Conservation (phyloP, 2,113 vertebrate species). For the Alethe castanea region DNA sequence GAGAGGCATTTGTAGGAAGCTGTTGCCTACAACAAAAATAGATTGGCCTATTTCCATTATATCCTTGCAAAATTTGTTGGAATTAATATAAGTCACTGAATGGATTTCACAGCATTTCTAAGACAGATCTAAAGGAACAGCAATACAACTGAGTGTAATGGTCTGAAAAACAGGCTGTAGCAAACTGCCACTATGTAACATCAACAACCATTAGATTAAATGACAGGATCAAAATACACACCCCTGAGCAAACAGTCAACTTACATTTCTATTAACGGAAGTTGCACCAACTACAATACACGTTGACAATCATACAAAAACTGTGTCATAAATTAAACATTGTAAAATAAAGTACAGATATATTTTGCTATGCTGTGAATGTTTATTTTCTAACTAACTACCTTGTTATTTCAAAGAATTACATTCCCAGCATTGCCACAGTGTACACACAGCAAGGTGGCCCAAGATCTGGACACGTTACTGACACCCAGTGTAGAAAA, state of each 20-base stretch:
- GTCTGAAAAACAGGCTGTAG: neutral
- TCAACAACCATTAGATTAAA: neutral
- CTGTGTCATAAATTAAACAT: neutral
- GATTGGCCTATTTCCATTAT: neutral
- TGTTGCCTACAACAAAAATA: neutral
- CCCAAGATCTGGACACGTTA: rapidly evolving
- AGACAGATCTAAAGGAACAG: neutral
- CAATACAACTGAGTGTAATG: neutral
- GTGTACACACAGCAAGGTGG: rapidly evolving
- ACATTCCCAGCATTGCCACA: neutral
- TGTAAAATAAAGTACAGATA: neutral
- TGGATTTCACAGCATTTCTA: neutral
- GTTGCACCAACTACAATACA: neutral
- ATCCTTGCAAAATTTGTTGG: neutral
- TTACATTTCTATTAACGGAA: neutral
- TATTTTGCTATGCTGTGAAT: neutral
- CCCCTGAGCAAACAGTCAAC: neutral
- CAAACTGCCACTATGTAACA: neutral
- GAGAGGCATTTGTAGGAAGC: neutral
- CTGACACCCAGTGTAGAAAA: rapidly evolving
- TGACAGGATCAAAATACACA: neutral
- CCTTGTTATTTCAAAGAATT: neutral
- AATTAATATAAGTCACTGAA: neutral
- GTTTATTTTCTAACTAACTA: neutral
- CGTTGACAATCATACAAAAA: neutral